Percentiles rank a stretch among this genome's conserved stretches.
These are phyloP conservation scores for Archips crataeganus DNA, from an alignment of 2,888 invertebrate species.

Conservation along the genomic window DNA sequence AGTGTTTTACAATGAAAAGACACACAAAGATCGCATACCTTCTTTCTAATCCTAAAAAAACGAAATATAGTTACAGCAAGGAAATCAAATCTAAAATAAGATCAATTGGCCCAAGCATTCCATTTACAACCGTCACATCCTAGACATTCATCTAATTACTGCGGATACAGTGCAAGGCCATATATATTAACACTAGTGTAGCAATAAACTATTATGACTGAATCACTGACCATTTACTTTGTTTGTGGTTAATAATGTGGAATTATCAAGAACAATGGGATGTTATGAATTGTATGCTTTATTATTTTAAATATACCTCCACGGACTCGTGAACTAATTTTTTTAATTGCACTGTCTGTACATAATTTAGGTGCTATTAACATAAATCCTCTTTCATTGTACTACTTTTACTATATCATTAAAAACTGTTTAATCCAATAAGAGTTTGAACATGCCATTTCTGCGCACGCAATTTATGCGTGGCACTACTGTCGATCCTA, in stretches of 20 bases:
- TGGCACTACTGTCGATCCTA: too few relatives aligned
- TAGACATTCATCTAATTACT: conserved; percentile 23
- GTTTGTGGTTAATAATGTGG: conserved; percentile 9
- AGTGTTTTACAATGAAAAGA: too few relatives aligned
- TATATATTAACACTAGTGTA: conserved; percentile 19
- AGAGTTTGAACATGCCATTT: too few relatives aligned
- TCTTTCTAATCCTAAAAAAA: too few relatives aligned
- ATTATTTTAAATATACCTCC: conserved; percentile 4
- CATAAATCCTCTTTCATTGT: too few relatives aligned
- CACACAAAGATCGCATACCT: too few relatives aligned
- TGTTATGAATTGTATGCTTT: neutral
- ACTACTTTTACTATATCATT: too few relatives aligned
- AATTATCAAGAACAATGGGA: conserved; percentile 6
- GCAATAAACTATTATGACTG: conserved; percentile 12
- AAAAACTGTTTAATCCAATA: too few relatives aligned
- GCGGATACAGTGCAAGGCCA: conserved; percentile 16
- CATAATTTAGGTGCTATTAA: too few relatives aligned
- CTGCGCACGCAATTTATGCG: too few relatives aligned
- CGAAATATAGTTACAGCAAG: neutral
- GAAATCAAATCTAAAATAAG: neutral
- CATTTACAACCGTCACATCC: conserved; percentile 3
- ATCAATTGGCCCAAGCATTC: conserved; percentile 1
- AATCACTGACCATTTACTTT: conserved; percentile 15
- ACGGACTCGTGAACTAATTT: too few relatives aligned
- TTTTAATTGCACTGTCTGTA: too few relatives aligned